Conservation (phyloP, 1,140 invertebrate species). For the Aethina tumida region DNA sequence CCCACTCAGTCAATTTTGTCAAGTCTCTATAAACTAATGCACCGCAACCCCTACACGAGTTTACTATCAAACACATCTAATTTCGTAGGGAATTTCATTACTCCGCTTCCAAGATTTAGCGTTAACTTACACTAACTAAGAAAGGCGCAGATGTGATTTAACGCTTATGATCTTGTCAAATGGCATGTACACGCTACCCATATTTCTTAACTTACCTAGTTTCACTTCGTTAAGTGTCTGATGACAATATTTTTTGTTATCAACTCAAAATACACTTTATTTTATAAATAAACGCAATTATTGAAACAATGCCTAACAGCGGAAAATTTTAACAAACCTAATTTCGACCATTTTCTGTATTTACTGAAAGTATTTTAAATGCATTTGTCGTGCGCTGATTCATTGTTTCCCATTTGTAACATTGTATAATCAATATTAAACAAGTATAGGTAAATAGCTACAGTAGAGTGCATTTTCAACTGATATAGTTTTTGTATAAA, state of each 20-base stretch:
- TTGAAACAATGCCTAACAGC: too few relatives aligned
- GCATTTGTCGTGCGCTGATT: too few relatives aligned
- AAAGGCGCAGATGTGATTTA: conserved; percentile 6
- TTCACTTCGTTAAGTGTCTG: background rate
- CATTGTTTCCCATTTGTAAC: too few relatives aligned
- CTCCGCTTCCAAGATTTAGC: conserved; percentile 10
- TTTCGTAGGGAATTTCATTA: conserved; percentile 17
- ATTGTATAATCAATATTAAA: too few relatives aligned
- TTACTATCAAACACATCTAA: conserved; percentile 17
- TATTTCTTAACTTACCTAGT: conserved; percentile 3
- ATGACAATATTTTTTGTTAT: background rate
- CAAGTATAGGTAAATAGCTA: too few relatives aligned
- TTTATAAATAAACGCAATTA: background rate
- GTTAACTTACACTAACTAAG: conserved; percentile 3
- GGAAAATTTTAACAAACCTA: too few relatives aligned
- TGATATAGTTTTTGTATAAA: too few relatives aligned
- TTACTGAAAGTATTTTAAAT: too few relatives aligned
- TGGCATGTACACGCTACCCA: conserved; percentile 7
- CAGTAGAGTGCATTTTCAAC: too few relatives aligned
- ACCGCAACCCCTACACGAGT: conserved; percentile 9
- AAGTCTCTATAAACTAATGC: conserved; percentile 13
- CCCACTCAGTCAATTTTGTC: conserved; percentile 2
- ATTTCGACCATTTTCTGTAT: too few relatives aligned
- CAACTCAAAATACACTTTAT: background rate
- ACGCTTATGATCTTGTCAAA: conserved; percentile 7